phyloP scores from a whole-genome alignment of 1,140 invertebrate genomes.

The Cydia amplana region DNA sequence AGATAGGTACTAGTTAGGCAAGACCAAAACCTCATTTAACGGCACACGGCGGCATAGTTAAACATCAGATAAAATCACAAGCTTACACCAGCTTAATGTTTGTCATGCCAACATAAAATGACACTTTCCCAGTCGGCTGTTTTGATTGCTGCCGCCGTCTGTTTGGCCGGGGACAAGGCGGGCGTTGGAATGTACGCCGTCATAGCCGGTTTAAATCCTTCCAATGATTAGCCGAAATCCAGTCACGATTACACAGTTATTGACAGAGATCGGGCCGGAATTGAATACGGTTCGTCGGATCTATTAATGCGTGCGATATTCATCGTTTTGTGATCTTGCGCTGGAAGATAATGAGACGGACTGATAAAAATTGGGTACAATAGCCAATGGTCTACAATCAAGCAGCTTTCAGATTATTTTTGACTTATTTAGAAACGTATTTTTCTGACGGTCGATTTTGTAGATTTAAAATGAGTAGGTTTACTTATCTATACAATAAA shows the following conservation, averaged over 20 bases:
- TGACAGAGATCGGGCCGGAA: constrained; percentile 40
- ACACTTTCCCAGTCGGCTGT: constrained; percentile 42
- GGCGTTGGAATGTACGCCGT: constrained; percentile 42
- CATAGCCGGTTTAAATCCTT: constrained; percentile 45
- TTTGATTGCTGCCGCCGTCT: constrained; percentile 40
- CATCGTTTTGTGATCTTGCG: constrained; percentile 10
- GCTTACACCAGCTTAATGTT: constrained; percentile 31
- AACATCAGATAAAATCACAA: constrained; percentile 22
- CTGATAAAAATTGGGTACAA: background rate
- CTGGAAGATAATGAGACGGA: background rate
- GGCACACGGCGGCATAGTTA: constrained; percentile 13
- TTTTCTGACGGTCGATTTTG: too few species aligned
- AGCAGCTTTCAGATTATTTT: too few species aligned
- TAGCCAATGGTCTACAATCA: too few species aligned
- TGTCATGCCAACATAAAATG: constrained; percentile 34
- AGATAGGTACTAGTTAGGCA: background rate
- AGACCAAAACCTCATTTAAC: constrained; percentile 4
- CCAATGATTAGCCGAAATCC: constrained; percentile 48
- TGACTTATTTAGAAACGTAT: too few species aligned
- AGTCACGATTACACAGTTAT: constrained; percentile 45
- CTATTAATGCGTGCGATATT: constrained; percentile 31
- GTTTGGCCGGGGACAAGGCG: constrained; percentile 33
- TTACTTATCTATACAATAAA: too few species aligned
- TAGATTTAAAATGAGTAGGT: too few species aligned
- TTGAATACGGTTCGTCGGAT: constrained; percentile 35